A percentile compares a stretch with the other conserved stretches of the same genome.
phyloP scores from a whole-genome alignment of 1,140 invertebrate species.

The Aphaenogaster ashmeadi region DNA sequence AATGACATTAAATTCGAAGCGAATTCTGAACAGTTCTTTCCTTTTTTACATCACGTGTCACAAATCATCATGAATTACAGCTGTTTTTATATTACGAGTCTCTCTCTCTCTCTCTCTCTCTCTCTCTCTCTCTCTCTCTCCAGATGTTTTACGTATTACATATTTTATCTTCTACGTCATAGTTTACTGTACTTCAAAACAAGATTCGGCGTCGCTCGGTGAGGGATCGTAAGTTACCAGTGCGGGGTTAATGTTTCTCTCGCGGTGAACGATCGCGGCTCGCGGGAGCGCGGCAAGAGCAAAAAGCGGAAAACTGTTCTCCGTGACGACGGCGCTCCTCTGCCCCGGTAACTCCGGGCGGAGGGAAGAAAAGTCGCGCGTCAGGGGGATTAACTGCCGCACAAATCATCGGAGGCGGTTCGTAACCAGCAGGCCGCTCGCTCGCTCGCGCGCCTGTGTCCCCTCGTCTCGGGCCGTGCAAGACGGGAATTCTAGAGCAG shows the following conservation, averaged over 20 bases:
- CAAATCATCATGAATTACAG: not conserved
- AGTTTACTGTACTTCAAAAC: not conserved
- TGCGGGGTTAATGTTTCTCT: constrained; percentile 31
- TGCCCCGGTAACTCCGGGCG: not conserved
- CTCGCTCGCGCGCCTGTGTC: no score
- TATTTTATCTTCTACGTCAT: not conserved
- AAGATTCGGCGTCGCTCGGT: not conserved
- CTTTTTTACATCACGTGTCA: not conserved
- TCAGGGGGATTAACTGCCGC: constrained; percentile 64
- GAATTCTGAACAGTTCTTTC: not conserved
- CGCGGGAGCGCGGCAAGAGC: constrained; percentile 18
- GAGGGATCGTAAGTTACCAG: not conserved
- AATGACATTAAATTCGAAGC: not conserved
- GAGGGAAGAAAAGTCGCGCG: constrained; percentile 55
- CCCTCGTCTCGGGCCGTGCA: not conserved
- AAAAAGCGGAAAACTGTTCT: constrained; percentile 45
- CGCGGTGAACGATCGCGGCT: constrained; percentile 9
- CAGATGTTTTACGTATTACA: not conserved
- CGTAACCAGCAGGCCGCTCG: constrained; percentile 26
- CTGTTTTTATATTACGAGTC: not conserved
- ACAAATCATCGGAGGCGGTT: constrained; percentile 66
- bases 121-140: not conserved
- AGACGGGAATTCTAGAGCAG: constrained; percentile 52
- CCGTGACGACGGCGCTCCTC: constrained; percentile 7
- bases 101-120: not conserved